Conservation (phyloP, 2,888 invertebrate genomes). For the Campoplex nolae region DNA sequence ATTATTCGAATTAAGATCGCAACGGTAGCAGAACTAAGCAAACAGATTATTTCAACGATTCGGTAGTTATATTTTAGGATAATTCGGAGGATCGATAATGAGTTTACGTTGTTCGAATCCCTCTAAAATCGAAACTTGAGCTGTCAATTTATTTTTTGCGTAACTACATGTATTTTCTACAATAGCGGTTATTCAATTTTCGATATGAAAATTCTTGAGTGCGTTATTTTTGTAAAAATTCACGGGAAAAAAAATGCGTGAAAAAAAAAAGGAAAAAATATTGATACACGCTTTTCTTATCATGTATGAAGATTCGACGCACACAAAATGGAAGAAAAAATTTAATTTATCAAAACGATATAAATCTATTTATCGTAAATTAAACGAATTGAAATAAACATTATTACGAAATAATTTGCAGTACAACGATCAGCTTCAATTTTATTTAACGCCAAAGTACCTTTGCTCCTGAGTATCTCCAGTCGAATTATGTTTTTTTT, state of each 20-base stretch:
- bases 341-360: not conserved
- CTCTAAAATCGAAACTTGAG: not conserved
- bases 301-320: conserved; percentile 35
- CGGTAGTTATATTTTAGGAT: not conserved
- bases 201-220: not conserved
- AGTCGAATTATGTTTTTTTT: too few species aligned
- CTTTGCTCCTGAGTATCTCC: not conserved
- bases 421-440: not conserved
- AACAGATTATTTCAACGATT: not conserved
- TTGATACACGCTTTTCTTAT: conserved; percentile 24
- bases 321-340: conserved; percentile 41
- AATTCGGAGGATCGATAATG: not conserved
- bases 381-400: not conserved
- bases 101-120: not conserved
- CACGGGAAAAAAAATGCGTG: not conserved
- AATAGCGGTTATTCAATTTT: too few species aligned
- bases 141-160: not conserved
- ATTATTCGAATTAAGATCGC: conserved; percentile 28
- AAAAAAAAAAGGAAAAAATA: not conserved
- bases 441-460: not conserved
- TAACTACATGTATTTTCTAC: not conserved
- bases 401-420: not conserved
- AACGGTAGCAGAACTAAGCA: not conserved
- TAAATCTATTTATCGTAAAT: not conserved
- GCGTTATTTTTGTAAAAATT: not conserved